A percentile compares a stretch with the other conserved stretches of the same genome.
Evolutionary conservation across 2,888 invertebrate genomes (phyloP).

Genomic region (Odontocerum albicorne): DNA sequence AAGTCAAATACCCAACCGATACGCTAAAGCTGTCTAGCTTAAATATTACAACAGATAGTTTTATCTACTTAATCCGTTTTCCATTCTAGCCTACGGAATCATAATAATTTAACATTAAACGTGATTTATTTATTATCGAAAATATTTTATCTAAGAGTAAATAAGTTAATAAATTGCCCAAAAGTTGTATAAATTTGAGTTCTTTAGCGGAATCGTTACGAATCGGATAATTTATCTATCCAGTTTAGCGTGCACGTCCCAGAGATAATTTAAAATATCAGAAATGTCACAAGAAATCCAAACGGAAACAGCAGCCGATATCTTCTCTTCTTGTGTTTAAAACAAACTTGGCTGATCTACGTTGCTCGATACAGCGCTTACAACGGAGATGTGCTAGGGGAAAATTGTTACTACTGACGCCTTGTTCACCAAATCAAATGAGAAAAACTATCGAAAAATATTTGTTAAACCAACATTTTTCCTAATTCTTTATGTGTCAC

Average conservation of each 20-base stretch:
- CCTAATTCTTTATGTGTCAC: too few species aligned
- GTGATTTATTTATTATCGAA: slow-evolving; percentile 10
- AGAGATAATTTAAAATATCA: slow-evolving; percentile 21
- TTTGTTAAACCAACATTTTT: too few species aligned
- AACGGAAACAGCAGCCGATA: slow-evolving; percentile 23
- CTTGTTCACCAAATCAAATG: too few species aligned
- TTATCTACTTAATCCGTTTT: too few species aligned
- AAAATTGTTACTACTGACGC: too few species aligned
- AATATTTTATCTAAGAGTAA: slow-evolving; percentile 3
- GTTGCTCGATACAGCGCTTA: slow-evolving; percentile 15
- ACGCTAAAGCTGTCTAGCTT: too few species aligned
- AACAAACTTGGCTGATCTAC: slow-evolving; percentile 24
- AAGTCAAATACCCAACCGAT: too few species aligned
- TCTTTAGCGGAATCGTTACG: background rate
- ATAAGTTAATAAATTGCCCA: slow-evolving; percentile 2
- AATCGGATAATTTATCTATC: background rate
- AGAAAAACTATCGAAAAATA: too few species aligned
- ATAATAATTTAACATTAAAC: too few species aligned
- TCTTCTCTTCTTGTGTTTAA: slow-evolving; percentile 7
- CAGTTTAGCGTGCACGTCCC: slow-evolving; percentile 12
- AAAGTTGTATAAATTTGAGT: background rate
- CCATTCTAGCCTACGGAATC: too few species aligned
- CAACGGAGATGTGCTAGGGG: background rate
- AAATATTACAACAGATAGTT: too few species aligned
- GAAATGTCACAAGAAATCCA: slow-evolving; percentile 19